Evolutionary conservation across 2,888 invertebrate species (phyloP), one percentile per base, ranked within the genome.

Genomic region (Orthosia gracilis): DNA sequence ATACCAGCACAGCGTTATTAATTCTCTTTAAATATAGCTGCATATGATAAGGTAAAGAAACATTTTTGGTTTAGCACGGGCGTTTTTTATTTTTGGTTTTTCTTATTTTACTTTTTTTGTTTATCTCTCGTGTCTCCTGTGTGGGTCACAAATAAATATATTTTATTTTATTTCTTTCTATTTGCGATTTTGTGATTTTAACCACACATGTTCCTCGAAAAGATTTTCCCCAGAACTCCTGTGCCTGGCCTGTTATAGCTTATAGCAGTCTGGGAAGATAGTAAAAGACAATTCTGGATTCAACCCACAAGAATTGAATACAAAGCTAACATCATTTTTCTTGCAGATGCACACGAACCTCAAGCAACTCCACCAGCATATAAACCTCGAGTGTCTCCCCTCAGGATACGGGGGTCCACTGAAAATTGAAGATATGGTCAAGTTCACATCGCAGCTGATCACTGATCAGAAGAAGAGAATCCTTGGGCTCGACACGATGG

Each of bases 391-490:
- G 17, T 97, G 98, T 76, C 94, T 98, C 58, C 98, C 98, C 0
- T 95, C 97, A 45, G 97, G 97, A 86, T 97, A 98, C 89, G 98
- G 98, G 0, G 98, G 98, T 2, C 94, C 95, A 7, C 97, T 98
- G 87, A 97, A 98, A 13, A 94, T 97, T 90, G 95, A 97, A 45
- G 97, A 98, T 80, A 98, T 98, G 98, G 97, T 98, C 18, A 96
- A 96, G 65, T 94, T 97, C 85, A 98, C 98, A 95, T 97, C 97
- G 86, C 94, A 97, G 54, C 97, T 98, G 84, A 89, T 98, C 50
- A 91, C 94, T 9, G 94, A 96, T 5, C 97, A 97, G 84, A 94
- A 97, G 65, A 97, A 97, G 31, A 92, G 96, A 21, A 88, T 98
- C 2, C 86, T 98, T 2, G 96, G 96, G 0, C 94, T 97, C 61